Conservation (phyloP, 1,140 invertebrate species). For the Pristionchus pacificus region DNA sequence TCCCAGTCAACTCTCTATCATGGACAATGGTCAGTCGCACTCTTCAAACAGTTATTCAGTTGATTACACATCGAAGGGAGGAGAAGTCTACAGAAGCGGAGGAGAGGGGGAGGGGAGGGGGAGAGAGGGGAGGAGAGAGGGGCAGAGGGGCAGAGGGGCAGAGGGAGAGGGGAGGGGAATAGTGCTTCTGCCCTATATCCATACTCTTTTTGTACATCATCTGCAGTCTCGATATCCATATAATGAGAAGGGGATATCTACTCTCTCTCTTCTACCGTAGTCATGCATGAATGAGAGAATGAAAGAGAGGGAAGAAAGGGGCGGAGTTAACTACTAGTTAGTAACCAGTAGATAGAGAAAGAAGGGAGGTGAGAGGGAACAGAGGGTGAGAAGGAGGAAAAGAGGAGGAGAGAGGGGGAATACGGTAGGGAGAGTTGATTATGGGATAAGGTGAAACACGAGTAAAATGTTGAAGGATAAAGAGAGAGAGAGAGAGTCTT, state of each 20-base stretch:
- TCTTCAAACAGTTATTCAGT: too few species aligned
- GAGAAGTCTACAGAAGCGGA: too few species aligned
- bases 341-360: neutral
- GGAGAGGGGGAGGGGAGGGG: too few species aligned
- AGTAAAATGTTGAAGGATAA: conserved; percentile 21
- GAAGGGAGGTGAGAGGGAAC: neutral
- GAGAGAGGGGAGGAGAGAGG: conserved; percentile 15
- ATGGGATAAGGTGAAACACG: conserved; percentile 20
- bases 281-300: neutral
- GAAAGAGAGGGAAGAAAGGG: neutral
- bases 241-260: neutral
- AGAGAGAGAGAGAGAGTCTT: conserved; percentile 22
- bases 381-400: conserved; percentile 7
- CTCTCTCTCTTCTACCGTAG: neutral
- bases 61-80: too few species aligned
- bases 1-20: too few species aligned
- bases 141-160: neutral
- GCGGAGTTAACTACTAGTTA: neutral
- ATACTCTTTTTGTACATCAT: neutral
- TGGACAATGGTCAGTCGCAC: too few species aligned
- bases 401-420: conserved; percentile 25
- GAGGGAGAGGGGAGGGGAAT: neutral
- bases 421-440: conserved; percentile 15
- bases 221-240: neutral
- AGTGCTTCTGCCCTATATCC: neutral